Conservation (phyloP, 2,113 vertebrate genomes). For the Dendrocopos noguchii region DNA sequence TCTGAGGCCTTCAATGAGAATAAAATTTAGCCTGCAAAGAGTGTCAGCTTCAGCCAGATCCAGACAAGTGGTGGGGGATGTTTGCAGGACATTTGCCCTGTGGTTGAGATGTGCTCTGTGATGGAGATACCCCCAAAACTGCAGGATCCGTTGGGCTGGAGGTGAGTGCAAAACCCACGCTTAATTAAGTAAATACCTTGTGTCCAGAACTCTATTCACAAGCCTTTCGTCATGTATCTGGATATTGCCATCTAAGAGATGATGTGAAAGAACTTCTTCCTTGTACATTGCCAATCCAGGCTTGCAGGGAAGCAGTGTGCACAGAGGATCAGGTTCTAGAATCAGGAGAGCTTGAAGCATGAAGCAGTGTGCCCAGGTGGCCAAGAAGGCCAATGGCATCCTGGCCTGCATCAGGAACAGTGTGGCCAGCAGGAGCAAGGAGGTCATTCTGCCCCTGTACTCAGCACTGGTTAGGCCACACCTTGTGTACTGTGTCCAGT, state of each 20-base stretch:
- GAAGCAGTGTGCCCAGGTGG: no score
- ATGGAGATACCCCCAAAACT: neutral
- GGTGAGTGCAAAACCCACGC: neutral
- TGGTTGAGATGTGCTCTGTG: neutral
- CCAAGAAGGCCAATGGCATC: no score
- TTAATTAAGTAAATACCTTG: neutral
- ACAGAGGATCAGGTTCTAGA: neutral
- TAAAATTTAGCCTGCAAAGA: neutral
- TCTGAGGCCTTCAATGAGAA: neutral
- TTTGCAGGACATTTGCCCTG: neutral
- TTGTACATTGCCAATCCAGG: neutral
- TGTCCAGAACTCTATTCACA: neutral
- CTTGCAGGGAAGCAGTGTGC: neutral
- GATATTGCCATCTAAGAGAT: neutral
- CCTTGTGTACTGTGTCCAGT: no score
- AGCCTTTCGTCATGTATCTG: neutral
- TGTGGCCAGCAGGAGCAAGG: no score
- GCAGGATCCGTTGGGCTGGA: neutral
- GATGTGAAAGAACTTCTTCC: neutral
- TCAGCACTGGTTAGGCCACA: no score
- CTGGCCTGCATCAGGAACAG: no score
- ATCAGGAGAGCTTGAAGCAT: neutral
- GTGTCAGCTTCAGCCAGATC: neutral
- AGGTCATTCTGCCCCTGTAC: no score
- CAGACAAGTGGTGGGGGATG: accelerated